Percentiles rank a stretch among this genome's conserved stretches.
These are phyloP conservation scores for Sarcophaga bullata DNA, from an alignment of 1,140 invertebrate genomes.

Conservation along the genomic window DNA sequence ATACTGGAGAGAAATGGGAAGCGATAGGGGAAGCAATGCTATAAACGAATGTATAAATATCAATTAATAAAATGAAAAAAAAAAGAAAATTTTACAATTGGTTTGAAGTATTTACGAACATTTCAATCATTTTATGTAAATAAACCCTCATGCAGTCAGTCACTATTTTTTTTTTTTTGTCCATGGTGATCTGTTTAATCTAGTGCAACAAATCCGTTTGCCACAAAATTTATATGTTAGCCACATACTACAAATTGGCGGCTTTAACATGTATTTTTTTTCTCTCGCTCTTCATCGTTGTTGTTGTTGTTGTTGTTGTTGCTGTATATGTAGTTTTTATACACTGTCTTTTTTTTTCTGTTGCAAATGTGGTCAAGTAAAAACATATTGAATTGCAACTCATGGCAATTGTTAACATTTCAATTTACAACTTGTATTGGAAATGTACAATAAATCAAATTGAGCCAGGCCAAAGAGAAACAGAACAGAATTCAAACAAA, in stretches of 20 bases:
- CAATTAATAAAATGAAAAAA: too few species aligned
- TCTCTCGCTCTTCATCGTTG: not conserved
- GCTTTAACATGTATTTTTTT: slow-evolving; percentile 26
- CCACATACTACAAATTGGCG: slow-evolving; percentile 37
- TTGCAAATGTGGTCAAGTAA: slow-evolving; percentile 5
- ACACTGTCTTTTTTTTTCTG: too few species aligned
- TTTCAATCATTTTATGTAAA: slow-evolving; percentile 11
- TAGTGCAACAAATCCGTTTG: slow-evolving; percentile 37
- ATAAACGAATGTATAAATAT: too few species aligned
- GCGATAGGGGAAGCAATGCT: too few species aligned
- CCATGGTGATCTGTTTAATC: slow-evolving; percentile 32
- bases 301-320: not conserved
- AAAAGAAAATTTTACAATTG: too few species aligned
- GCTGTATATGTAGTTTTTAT: not conserved
- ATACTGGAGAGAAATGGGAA: too few species aligned
- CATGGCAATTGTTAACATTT: slow-evolving; percentile 37
- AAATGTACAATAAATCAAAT: slow-evolving; percentile 33
- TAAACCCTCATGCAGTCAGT: not conserved
- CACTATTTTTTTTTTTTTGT: too few species aligned
- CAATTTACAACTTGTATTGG: slow-evolving; percentile 34
- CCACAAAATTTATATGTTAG: slow-evolving; percentile 31
- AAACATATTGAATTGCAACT: slow-evolving; percentile 22
- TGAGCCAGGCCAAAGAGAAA: slow-evolving; percentile 19
- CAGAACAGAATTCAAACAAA: too few species aligned
- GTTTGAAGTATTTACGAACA: slow-evolving; percentile 1